Evolutionary conservation across 2,888 invertebrate genomes (phyloP).

Genomic region (Prionchulus punctatus): DNA sequence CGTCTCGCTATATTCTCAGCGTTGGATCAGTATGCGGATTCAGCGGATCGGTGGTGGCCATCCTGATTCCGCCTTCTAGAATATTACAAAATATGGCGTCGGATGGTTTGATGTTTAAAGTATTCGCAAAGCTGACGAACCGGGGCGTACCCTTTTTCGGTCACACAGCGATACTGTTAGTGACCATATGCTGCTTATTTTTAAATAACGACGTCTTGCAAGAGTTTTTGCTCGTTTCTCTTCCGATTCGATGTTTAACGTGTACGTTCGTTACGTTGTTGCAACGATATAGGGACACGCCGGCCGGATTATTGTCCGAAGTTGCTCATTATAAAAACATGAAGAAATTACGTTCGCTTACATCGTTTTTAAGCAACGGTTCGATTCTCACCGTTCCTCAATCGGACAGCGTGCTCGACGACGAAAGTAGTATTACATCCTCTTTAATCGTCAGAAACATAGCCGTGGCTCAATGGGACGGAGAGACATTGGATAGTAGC

Average conservation of each 20-base stretch:
- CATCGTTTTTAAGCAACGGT: no score
- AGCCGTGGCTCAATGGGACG: background rate
- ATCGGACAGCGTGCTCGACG: no score
- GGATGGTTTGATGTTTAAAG: no score
- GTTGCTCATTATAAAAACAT: background rate
- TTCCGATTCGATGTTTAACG: background rate
- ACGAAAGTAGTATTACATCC: background rate
- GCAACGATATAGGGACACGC: background rate
- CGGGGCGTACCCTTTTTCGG: no score
- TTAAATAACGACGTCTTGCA: background rate
- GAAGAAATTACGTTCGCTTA: no score
- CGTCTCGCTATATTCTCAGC: constrained; percentile 5
- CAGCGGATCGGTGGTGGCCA: no score
- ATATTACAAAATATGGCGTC: no score
- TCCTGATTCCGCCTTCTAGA: no score
- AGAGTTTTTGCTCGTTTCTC: background rate
- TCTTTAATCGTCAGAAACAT: background rate
- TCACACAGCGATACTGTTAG: no score
- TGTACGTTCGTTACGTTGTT: background rate
- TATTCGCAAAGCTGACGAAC: no score
- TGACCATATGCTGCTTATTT: background rate
- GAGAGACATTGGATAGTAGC: no score
- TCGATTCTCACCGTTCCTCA: no score
- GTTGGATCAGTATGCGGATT: constrained; percentile 6
- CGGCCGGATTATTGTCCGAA: background rate